Conservation (phyloP, 2,797 vertebrate species). For the Megalops cyprinoides region DNA sequence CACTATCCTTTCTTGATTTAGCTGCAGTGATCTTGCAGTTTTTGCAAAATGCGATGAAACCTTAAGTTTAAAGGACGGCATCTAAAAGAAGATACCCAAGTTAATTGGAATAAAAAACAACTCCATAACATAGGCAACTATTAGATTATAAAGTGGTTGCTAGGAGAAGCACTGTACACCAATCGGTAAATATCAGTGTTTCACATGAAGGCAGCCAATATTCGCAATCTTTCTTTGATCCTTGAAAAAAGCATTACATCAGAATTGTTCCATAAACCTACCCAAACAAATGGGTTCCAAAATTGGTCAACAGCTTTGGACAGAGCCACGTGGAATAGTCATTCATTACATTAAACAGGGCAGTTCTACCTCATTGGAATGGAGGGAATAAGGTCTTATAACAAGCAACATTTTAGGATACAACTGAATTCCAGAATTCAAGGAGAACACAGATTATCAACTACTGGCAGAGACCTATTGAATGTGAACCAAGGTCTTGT, state of each 20-base stretch:
- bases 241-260: conserved; percentile 20
- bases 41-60: too few species aligned
- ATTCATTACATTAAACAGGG: conserved; percentile 36
- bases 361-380: conserved; percentile 33
- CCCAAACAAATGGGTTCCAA: conserved; percentile 43
- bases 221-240: neutral
- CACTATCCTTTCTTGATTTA: neutral
- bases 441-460: conserved; percentile 47
- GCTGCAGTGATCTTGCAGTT: too few species aligned
- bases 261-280: conserved; percentile 39
- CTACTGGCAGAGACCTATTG: conserved; percentile 44
- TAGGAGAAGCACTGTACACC: neutral
- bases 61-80: neutral
- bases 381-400: conserved; percentile 38
- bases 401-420: conserved; percentile 36
- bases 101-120: neutral
- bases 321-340: conserved; percentile 31
- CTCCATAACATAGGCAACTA: neutral
- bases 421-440: conserved; percentile 38
- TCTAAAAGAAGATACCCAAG: neutral
- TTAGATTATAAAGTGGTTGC: neutral
- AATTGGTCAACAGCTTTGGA: conserved; percentile 22
- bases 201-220: conserved; percentile 6
- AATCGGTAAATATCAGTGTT: neutral
- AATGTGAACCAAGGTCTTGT: conserved; percentile 39